Conservation (phyloP, 2,113 vertebrate genomes). For the Centropristis striata region DNA sequence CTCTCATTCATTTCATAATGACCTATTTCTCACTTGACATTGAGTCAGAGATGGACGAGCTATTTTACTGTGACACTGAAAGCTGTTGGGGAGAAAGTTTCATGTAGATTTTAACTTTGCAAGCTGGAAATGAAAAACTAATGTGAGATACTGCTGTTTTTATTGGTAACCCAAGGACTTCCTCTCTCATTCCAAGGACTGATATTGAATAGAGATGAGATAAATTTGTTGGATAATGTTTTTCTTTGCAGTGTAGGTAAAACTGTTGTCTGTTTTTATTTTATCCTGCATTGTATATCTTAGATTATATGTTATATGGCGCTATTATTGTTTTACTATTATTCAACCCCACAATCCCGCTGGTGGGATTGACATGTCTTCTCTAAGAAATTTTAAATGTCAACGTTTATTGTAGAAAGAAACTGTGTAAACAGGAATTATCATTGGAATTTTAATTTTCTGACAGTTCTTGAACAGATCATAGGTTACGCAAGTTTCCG, state of each 20-base stretch:
- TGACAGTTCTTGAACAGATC: too few relatives aligned
- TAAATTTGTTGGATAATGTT: not conserved
- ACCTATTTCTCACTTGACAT: slow-evolving; percentile 73
- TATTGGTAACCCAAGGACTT: slow-evolving; percentile 14
- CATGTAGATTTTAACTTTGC: slow-evolving; percentile 9
- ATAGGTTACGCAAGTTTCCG: too few relatives aligned
- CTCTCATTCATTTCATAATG: slow-evolving; percentile 66
- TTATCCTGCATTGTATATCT: not conserved
- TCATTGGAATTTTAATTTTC: too few relatives aligned
- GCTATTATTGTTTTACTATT: not conserved
- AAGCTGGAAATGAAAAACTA: slow-evolving; percentile 7
- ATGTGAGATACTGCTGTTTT: slow-evolving; percentile 3
- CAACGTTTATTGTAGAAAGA: too few relatives aligned
- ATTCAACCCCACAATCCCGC: too few relatives aligned
- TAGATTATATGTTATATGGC: not conserved
- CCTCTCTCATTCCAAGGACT: slow-evolving; percentile 11
- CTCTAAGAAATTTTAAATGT: too few relatives aligned
- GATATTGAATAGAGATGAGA: not conserved
- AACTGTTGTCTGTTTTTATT: not conserved
- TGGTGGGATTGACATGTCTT: too few relatives aligned
- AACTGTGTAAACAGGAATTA: too few relatives aligned
- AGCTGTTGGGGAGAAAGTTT: slow-evolving; percentile 23
- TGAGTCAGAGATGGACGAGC: slow-evolving; percentile 64
- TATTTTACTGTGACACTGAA: slow-evolving; percentile 33
- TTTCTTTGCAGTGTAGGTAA: not conserved